Percentiles rank a stretch among this genome's conserved stretches.
Conservation (phyloP, 2,113 vertebrate genomes). For the Alectura lathami region DNA sequence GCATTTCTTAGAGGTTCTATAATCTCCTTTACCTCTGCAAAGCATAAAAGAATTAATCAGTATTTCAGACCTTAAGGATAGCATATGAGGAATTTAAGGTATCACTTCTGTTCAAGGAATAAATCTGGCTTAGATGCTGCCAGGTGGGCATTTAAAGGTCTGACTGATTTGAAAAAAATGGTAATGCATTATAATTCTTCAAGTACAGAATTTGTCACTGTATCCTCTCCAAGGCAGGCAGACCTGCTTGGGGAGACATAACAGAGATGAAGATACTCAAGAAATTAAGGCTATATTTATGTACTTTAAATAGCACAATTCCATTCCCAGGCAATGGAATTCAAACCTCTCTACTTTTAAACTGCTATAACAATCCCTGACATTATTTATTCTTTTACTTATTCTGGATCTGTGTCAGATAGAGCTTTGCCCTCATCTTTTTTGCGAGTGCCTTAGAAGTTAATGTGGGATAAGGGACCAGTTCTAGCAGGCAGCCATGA, state of each 20-base stretch:
- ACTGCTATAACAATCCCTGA: not conserved
- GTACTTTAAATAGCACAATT: not conserved
- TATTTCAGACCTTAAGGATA: not conserved
- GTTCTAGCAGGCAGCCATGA: not conserved
- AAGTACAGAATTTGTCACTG: not conserved
- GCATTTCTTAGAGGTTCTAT: not conserved
- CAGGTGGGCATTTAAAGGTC: not conserved
- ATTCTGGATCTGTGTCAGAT: not conserved
- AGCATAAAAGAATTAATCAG: not conserved
- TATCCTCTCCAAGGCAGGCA: not conserved
- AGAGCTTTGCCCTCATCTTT: not conserved
- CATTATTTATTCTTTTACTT: not conserved
- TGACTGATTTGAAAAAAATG: not conserved
- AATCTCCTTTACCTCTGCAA: not conserved
- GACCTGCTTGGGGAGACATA: not conserved
- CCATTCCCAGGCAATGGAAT: not conserved
- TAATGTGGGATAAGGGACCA: not conserved
- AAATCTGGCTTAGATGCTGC: not conserved
- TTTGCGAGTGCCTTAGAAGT: not conserved
- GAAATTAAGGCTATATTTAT: not conserved
- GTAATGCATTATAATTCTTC: not conserved
- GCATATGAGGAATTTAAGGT: not conserved
- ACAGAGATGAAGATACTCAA: not conserved
- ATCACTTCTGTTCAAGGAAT: not conserved
- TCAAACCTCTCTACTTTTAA: not conserved